Evolutionary conservation across 2,888 invertebrate genomes (phyloP), one percentile per base, ranked within the genome.

Genomic region (Galerucella nymphaeae): DNA sequence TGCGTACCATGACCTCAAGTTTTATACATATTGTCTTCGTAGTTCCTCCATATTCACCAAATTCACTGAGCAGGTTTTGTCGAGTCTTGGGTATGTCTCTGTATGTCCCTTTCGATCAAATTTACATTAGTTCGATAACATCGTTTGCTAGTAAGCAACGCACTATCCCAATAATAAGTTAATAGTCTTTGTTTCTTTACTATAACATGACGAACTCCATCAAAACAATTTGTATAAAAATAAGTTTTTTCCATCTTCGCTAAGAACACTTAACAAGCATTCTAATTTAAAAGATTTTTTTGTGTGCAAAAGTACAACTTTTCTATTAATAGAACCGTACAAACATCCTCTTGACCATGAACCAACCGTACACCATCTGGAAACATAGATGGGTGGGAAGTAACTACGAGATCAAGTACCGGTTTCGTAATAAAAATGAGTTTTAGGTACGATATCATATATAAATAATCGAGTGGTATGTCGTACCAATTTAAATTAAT

Each of bases 271-370:
- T 53, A 53, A 53, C 53, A 1, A 53, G 53, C 18, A 53, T 38
- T 53, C 53, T 53, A 53, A 53, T 76, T 57, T 69, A 73, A 74
- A 77, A 76, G 77, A 10, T 53, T 53, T 53, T 53, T 53, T 8
- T 38, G 30, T 53, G 53, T 53, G 53, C 53, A 53, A 53, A 78
- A 79, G 78, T 78, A 79, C 77, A 80, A 79, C 77, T 77, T 72
- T 77, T 78, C 81, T 82, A 82, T 81, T 80, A 80, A 80, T 82
- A 82, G 82, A 76, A 67, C 50, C 69, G 69, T 65, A 62, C 62
- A 64, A 79, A 79, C 79, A 82, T 79, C 79, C 80, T 82, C 38
- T 55, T 66, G 82, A 80, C 82, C 82, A 80, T 82, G 82, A 82
- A 82, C 81, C 81, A 80, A 55, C 63, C 63, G 42, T 23, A 42